A percentile compares a stretch with the other conserved stretches of the same genome.
Conservation (phyloP, 1,140 invertebrate species). For the Drosophila micromelanica region DNA sequence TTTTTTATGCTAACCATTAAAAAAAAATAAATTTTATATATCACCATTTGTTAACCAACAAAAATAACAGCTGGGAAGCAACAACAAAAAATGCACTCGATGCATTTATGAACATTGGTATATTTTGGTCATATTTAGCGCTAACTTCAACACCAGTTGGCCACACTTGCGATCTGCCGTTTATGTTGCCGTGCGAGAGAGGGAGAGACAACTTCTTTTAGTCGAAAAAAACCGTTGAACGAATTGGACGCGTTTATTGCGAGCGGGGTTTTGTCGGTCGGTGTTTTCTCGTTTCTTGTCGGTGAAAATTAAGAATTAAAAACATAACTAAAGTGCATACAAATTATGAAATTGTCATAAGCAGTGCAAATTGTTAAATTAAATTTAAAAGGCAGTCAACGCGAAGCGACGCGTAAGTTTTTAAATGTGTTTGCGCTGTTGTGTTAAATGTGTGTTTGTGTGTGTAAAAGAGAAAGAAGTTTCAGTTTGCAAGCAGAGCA, state of each 20-base stretch:
- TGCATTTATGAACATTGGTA: neutral
- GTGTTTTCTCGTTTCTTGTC: slow-evolving; percentile 53
- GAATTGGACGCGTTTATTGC: slow-evolving; percentile 51
- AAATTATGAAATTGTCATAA: slow-evolving; percentile 38
- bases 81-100: too few relatives aligned
- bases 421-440: slow-evolving; percentile 42
- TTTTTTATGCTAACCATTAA: slow-evolving; percentile 15
- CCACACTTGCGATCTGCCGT: slow-evolving; percentile 14
- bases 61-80: too few relatives aligned
- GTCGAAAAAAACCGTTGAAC: slow-evolving; percentile 52
- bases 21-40: too few relatives aligned
- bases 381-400: slow-evolving; percentile 16
- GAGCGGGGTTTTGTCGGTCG: slow-evolving; percentile 54
- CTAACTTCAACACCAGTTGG: neutral
- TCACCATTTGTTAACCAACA: too few relatives aligned
- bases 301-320: slow-evolving; percentile 44
- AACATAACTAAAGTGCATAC: slow-evolving; percentile 31
- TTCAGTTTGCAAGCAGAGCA: slow-evolving; percentile 61
- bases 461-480: slow-evolving; percentile 73
- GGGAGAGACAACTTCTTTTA: slow-evolving; percentile 29
- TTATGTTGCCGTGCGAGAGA: slow-evolving; percentile 42
- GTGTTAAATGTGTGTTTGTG: slow-evolving; percentile 28
- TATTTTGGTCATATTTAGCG: neutral
- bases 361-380: slow-evolving; percentile 27
- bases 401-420: slow-evolving; percentile 58